Percentiles rank a stretch among this genome's conserved stretches.
Conservation (phyloP, 1,140 invertebrate species). For the Theocolax elegans region DNA sequence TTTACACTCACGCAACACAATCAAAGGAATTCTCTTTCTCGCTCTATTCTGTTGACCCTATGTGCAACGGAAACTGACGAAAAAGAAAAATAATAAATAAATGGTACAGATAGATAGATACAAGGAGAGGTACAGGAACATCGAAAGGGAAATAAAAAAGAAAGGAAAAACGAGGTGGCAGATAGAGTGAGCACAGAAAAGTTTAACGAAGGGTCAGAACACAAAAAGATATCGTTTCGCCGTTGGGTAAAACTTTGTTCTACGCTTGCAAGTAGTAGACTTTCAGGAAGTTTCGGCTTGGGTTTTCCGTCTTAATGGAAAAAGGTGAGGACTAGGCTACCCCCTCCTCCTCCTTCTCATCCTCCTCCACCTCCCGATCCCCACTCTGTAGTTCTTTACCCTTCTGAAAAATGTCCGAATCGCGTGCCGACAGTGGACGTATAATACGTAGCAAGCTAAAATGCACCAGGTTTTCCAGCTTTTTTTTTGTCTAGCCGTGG, state of each 20-base stretch:
- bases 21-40: background rate
- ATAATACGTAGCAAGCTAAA: background rate
- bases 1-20: no score
- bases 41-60: no score
- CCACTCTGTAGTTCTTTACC: background rate
- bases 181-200: conserved; percentile 5
- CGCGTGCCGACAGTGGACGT: conserved; percentile 32
- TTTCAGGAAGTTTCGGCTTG: conserved; percentile 28
- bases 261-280: conserved; percentile 1
- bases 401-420: conserved; percentile 52
- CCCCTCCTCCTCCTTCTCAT: no score
- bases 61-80: no score
- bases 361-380: no score
- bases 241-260: conserved; percentile 12
- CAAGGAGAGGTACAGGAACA: background rate
- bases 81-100: background rate
- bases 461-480: background rate
- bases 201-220: conserved; percentile 16
- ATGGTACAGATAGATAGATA: background rate
- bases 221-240: conserved; percentile 15
- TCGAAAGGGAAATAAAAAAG: background rate
- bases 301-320: conserved; percentile 46
- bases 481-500: no score
- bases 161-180: background rate
- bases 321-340: background rate